Evolutionary conservation across 2,888 invertebrate species (phyloP), one percentile per base, ranked within the genome.

Genomic region (Adela reaumurella): DNA sequence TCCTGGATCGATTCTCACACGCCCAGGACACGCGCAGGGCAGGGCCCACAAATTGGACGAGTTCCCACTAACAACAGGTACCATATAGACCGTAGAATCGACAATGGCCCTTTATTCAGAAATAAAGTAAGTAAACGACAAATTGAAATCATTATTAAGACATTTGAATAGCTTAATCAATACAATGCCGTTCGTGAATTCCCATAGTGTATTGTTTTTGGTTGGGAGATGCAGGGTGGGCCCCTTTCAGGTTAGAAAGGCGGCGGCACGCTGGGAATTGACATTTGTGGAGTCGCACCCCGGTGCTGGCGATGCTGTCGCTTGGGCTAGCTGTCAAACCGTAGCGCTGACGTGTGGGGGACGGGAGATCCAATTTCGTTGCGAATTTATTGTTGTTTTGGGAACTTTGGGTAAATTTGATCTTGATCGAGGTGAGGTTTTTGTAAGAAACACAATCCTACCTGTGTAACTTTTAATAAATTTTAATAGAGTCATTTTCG

Each of bases 141-240:
- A 35, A 35, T 35, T 35, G n/a, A 35, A 35, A 35, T 35, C 35
- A 35, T 35, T 24, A 24, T 24, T 35, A 35, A 63, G 45, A 65
- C 62, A 73, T 70, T 74, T 73, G 67, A 68, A 69, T 71, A 71
- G 70, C 62, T 77, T 73, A 76, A 77, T 78, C 77, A 78, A 78
- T 77, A 78, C 70, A 74, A 73, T 71, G 49, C 65, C 61, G 62
- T 60, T 53, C 55, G 60, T n/a, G 65, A 69, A 74, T 77, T 74
- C 74, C 71, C 69, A 74, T 76, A 73, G 62, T 29, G 41, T 56
- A 14, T 35, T 35, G 35, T 35, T 35, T 35, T 35, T 35, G 6
- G 11, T 14, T 35, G 35, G 35, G 35, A 35, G 35, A 35, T 14
- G 35, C 35, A 35, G 35, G 35, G 35, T 35, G 35, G 35, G 35